Evolutionary conservation across 2,113 vertebrate species (phyloP).

Genomic region (Corapipo altera): DNA sequence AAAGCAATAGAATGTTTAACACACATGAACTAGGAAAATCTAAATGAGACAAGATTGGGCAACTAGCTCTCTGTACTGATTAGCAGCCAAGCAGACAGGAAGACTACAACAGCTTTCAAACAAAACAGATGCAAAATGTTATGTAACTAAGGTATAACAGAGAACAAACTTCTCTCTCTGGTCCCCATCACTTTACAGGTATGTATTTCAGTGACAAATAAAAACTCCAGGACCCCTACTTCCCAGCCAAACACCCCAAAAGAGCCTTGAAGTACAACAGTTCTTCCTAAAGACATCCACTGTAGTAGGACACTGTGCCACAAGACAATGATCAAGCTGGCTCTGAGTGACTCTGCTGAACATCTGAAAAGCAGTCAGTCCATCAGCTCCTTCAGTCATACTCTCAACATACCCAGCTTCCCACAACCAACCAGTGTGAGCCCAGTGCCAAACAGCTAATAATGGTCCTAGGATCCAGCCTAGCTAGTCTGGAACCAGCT

Average conservation of each 20-base stretch:
- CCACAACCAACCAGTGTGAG: background rate
- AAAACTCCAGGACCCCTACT: background rate
- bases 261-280: background rate
- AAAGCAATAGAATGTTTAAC: background rate
- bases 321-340: accelerated
- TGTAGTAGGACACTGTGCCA: background rate
- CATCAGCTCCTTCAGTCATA: background rate
- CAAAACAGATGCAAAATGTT: background rate
- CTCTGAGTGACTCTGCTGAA: background rate
- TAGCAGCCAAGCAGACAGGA: background rate
- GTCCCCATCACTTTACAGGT: background rate
- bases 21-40: background rate
- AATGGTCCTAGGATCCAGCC: background rate
- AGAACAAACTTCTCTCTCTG: background rate
- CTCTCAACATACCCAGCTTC: background rate
- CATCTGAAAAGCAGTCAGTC: background rate
- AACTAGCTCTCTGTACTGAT: background rate
- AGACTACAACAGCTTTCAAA: background rate
- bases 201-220: background rate
- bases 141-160: background rate
- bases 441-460: background rate
- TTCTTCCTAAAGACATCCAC: background rate
- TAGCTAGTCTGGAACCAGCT: background rate
- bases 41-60: background rate
- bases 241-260: background rate